Conservation (phyloP, 2,797 vertebrate genomes). For the Carduelis carduelis region DNA sequence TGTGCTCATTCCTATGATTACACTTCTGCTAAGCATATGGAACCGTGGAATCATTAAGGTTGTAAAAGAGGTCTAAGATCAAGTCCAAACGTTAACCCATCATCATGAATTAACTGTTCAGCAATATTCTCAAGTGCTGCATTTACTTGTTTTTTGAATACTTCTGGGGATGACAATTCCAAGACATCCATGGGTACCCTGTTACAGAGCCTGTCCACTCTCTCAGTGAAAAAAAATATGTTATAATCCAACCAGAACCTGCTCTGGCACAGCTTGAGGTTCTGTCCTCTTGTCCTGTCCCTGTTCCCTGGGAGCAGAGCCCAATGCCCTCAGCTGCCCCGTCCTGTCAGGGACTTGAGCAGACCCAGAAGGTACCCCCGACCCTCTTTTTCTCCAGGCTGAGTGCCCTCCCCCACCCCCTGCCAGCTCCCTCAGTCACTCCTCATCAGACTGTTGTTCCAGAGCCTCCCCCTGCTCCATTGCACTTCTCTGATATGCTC, state of each 20-base stretch:
- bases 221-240: neutral
- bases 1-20: neutral
- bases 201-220: neutral
- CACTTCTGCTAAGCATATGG: neutral
- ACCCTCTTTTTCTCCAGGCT: neutral
- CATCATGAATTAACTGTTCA: neutral
- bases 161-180: neutral
- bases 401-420: neutral
- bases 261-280: neutral
- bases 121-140: neutral
- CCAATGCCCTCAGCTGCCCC: accelerated
- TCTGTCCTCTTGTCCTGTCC: neutral
- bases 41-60: neutral
- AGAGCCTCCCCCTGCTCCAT: neutral
- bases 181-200: no score
- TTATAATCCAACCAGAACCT: neutral
- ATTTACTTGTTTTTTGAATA: neutral
- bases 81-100: neutral
- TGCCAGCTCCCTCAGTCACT: accelerated
- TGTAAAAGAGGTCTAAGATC: neutral
- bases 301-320: neutral
- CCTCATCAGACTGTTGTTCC: neutral
- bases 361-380: accelerated
- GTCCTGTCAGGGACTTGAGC: neutral
- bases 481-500: neutral